Evolutionary conservation across 1,140 invertebrate species (phyloP), one percentile per base, ranked within the genome.

Genomic region (Drosophila triauraria): DNA sequence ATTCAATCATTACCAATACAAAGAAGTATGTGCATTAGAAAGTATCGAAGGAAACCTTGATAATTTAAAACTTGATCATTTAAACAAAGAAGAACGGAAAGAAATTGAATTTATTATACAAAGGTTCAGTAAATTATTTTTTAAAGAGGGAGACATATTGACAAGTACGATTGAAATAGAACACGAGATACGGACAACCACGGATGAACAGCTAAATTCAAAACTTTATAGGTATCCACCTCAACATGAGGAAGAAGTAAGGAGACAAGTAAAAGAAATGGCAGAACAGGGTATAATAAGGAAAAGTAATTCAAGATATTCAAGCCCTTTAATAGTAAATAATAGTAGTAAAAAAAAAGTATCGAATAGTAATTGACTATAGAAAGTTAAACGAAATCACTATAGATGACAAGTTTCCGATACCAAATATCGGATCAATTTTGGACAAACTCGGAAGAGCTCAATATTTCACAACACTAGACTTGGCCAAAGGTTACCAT

Each of bases 401-500:
- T 12, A 58, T 57, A 35, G 67, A 75, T 50, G 56, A 61, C 32
- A 59, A 59, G 61, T 78, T 67, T 46, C 61, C 62, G 38, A 47
- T 77, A 13, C 62, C 58, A 7, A 57, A 62, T 17, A 67, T 62
- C 12, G 7, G 59, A 23, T 48, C 42, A 35, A 38, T 64, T 51
- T 48, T 60, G 9, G 65, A 62, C 20, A 58, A 74, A 51, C 46
- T 70, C 20, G 42, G 54, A 40, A 46, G 50, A 50, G 44, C 65
- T 38, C 43, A 59, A 54, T 58, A 47, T 23, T 63, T 60, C 35
- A 68, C 74, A 23, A 65, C 51, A 23, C 15, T 71, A 48, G 74
- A 72, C 43, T 57, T 77, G 46, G 75, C 69, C 15, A 78, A 76
- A 13, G 79, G 72, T 0, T 82, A 75, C 17, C 72, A 85, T 30